Evolutionary conservation across 2,797 vertebrate species (phyloP).

Genomic region (Limosa lapponica): DNA sequence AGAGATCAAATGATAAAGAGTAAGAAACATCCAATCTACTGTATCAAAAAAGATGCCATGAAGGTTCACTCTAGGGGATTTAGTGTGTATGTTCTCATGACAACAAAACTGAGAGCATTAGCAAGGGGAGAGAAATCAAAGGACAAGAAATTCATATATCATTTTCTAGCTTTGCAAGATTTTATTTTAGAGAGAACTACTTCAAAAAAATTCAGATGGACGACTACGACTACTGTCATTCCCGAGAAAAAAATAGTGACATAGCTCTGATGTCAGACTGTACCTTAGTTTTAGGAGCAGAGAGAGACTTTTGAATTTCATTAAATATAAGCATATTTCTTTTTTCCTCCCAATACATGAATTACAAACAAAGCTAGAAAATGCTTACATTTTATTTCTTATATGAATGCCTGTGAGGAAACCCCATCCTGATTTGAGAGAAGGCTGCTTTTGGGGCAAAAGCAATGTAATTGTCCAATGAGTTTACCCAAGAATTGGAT

Average conservation of each 20-base stretch:
- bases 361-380: not conserved
- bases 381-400: not conserved
- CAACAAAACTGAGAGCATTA: slow-evolving; percentile 14
- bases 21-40: not conserved
- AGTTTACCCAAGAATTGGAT: not conserved
- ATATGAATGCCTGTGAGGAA: not conserved
- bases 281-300: not conserved
- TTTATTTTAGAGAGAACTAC: not conserved
- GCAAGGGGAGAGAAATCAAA: not conserved
- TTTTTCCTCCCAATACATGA: not conserved
- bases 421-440: not conserved
- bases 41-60: not conserved
- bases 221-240: not conserved
- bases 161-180: not conserved
- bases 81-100: slow-evolving; percentile 15
- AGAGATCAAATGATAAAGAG: not conserved
- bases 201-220: not conserved
- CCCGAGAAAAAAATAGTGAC: not conserved
- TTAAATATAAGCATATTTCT: not conserved
- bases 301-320: not conserved
- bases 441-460: not conserved
- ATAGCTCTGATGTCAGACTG: not conserved
- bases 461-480: not conserved
- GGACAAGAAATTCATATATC: not conserved
- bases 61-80: not conserved